Evolutionary conservation across 1,140 invertebrate genomes (phyloP), one percentile per base, ranked within the genome.

Genomic region (Chironomus striatipennis): DNA sequence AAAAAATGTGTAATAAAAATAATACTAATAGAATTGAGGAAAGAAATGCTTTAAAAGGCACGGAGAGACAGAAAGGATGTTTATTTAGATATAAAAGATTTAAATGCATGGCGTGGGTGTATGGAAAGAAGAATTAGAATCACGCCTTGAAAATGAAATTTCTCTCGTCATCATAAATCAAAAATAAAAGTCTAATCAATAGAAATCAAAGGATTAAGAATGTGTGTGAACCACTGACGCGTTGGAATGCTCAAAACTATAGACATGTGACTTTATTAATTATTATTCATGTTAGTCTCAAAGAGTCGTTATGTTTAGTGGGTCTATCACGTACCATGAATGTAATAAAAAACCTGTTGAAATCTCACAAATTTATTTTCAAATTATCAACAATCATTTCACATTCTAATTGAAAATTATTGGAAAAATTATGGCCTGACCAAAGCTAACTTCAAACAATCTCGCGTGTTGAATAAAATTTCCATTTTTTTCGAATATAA

Each of bases 81-180:
- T 57, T 57, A 57, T 57, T 57, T 57, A 57, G 47, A 57, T 57
- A 57, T 10, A 57, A 57, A 57, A 57, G 47, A 57, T 57, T 57
- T 57, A 57, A 57, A 57, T 57, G 47, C 47, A 57, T 57, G 47
- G 9, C 47, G 47, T 57, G 12, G 47, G 47, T n/a, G 47, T 57
- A n/a, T 12, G 43, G 9, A 5, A 47, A 10, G 5, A 47, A 47
- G 8, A 47, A 47, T n/a, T n/a, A n/a, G n/a, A n/a, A 34, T 34
- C 24, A 34, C 24, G 24, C 24, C 24, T 34, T 34, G 24, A 34
- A 34, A 34, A 34, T 34, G 24, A 34, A 34, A 57, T 57, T 57
- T 57, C 5, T 12, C 47, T 57, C 47, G 47, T 57, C 47, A 57
- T 57, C 47, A 57, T 57, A 57, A 57, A 57, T 57, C 47, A 57